Percentiles rank a stretch among this genome's conserved stretches.
Conservation (phyloP, 2,888 invertebrate species). For the Tanaodytes sp. region DNA sequence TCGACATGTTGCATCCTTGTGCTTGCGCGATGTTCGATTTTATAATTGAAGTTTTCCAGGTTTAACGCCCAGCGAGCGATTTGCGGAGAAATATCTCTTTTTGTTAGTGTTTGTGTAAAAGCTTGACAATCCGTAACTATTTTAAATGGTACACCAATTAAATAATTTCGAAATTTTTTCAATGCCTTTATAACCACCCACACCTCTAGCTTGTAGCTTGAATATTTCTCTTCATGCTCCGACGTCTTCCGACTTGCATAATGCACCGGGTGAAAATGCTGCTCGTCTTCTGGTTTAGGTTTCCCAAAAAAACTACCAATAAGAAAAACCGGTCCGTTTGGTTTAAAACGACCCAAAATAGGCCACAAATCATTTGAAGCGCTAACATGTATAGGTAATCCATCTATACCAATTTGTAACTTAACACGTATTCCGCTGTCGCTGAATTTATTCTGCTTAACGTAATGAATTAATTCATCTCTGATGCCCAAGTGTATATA, state of each 20-base stretch:
- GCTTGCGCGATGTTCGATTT: background rate
- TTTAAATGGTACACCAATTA: background rate
- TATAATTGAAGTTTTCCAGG: background rate
- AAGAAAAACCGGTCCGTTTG: constrained; percentile 6
- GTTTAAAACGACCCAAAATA: constrained; percentile 10
- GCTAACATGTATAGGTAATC: constrained; percentile 14
- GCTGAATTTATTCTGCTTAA: too few species aligned
- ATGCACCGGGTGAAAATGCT: background rate
- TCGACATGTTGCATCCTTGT: background rate
- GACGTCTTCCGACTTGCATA: background rate
- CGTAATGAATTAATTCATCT: background rate
- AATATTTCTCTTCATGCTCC: background rate
- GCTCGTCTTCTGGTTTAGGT: too few species aligned
- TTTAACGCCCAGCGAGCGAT: constrained; percentile 1
- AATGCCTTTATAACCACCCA: background rate
- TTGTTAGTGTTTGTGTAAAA: too few species aligned
- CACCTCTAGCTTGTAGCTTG: background rate
- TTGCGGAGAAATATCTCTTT: background rate
- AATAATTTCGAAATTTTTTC: background rate
- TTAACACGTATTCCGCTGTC: background rate
- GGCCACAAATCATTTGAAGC: constrained; percentile 8
- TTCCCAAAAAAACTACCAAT: constrained; percentile 20
- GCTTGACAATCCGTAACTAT: constrained; percentile 1
- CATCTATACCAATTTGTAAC: constrained; percentile 34
- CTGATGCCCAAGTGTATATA: background rate